A percentile compares a stretch with the other conserved stretches of the same genome.
These are phyloP conservation scores for Halichondria panicea DNA, from an alignment of 37 sponge, comb jelly and placozoan species.

Conservation along the genomic window DNA sequence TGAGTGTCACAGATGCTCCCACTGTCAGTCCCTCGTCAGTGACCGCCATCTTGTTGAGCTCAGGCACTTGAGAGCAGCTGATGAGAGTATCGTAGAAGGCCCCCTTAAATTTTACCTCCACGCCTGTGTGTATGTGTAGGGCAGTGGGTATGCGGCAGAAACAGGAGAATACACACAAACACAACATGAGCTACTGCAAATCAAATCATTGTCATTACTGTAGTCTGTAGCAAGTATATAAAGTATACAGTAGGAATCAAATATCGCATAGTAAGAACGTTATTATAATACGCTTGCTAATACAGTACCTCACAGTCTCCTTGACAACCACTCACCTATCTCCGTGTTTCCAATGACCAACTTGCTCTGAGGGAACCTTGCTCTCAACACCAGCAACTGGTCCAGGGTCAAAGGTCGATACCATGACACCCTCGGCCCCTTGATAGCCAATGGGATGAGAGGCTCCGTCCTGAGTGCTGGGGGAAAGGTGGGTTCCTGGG, in stretches of 20 bases:
- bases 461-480: conserved; percentile 55
- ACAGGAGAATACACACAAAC: too few relatives aligned
- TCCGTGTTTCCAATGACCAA: conserved; percentile 81
- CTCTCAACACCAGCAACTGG: conserved; percentile 69
- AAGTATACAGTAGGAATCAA: too few relatives aligned
- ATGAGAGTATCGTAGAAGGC: conserved; percentile 68
- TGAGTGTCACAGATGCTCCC: conserved; percentile 76
- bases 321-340: conserved; percentile 62
- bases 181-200: too few relatives aligned
- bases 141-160: too few relatives aligned
- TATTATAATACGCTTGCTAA: too few relatives aligned
- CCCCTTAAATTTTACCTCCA: conserved; percentile 73
- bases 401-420: conserved; percentile 60
- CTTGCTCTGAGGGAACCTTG: conserved; percentile 43
- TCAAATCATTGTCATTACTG: too few relatives aligned
- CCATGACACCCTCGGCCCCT: conserved; percentile 64
- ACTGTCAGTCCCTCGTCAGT: conserved; percentile 69
- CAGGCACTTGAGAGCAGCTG: conserved; percentile 56
- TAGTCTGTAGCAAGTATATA: too few relatives aligned
- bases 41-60: conserved; percentile 51
- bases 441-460: conserved; percentile 40
- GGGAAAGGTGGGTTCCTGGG: conserved; percentile 88
- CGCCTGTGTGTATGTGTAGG: conserved; percentile 58
- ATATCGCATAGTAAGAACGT: too few relatives aligned
- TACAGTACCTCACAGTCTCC: too few relatives aligned